phyloP scores from a whole-genome alignment of 2,888 invertebrate genomes.

The Hedychridium roseum region DNA sequence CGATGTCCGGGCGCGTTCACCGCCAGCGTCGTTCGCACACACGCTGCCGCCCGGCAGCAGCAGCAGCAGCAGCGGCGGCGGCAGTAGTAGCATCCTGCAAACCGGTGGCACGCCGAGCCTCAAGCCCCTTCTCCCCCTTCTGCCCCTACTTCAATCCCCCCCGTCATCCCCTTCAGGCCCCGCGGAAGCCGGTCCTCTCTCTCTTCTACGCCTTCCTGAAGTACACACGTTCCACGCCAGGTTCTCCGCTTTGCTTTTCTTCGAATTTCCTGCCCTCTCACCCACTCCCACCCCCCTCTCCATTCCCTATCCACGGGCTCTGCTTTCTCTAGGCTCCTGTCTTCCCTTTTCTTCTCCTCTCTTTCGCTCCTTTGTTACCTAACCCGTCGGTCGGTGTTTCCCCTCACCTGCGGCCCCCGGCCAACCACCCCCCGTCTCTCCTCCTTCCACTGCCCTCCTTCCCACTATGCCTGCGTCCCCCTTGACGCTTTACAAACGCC shows the following conservation, averaged over 20 bases:
- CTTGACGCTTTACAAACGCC: no score
- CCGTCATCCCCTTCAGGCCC: not conserved
- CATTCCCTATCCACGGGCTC: not conserved
- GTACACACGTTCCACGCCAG: no score
- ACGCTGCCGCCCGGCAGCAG: slow-evolving; percentile 22
- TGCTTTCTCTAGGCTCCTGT: no score
- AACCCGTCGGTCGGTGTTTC: no score
- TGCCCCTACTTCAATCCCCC: not conserved
- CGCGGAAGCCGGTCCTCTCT: not conserved
- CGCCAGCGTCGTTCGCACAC: slow-evolving; percentile 45
- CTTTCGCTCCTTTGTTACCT: no score
- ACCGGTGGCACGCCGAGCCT: slow-evolving; percentile 27
- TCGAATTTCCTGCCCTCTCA: no score
- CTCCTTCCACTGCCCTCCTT: no score
- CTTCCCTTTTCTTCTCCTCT: no score
- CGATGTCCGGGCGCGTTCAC: slow-evolving; percentile 56
- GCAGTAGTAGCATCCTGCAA: slow-evolving; percentile 34
- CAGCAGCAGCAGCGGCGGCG: slow-evolving; percentile 23
- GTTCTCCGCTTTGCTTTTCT: no score
- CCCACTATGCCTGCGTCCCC: no score
- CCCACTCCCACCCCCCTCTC: not conserved
- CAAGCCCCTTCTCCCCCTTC: slow-evolving; percentile 11
- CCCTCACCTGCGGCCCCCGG: no score
- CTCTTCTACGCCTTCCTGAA: not conserved
- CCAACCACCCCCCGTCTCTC: no score